Evolutionary conservation across 37 sponge, comb jelly and placozoan species (phyloP).

Genomic region (Halisarca cf. caerulea): DNA sequence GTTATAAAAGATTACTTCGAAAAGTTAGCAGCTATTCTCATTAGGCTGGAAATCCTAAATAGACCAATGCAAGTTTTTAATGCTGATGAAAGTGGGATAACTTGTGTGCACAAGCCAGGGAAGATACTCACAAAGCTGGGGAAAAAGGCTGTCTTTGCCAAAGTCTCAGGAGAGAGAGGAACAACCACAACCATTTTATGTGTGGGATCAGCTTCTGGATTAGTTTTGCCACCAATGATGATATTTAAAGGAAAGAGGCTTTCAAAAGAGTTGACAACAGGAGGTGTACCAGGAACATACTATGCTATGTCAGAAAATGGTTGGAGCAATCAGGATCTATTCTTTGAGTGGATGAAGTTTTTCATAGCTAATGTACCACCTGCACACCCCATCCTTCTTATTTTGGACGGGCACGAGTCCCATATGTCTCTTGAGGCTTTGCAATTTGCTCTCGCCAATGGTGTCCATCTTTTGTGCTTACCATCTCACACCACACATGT

Average conservation of each 20-base stretch:
- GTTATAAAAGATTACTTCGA: conserved; percentile 13
- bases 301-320: conserved; percentile 21
- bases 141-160: conserved; percentile 33
- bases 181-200: conserved; percentile 49
- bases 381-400: no score
- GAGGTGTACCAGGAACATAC: conserved; percentile 33
- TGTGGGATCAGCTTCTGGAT: conserved; percentile 52
- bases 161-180: conserved; percentile 47
- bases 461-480: no score
- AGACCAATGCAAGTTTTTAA: conserved; percentile 52
- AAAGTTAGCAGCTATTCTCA: conserved; percentile 17
- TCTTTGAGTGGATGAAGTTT: conserved; percentile 44
- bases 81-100: no score
- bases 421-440: no score
- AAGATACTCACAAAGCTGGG: conserved; percentile 27
- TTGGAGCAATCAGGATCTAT: conserved; percentile 19
- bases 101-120: conserved; percentile 27
- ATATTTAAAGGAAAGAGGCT: conserved; percentile 41
- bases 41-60: conserved; percentile 24
- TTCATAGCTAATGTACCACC: conserved; percentile 28
- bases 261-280: conserved; percentile 12
- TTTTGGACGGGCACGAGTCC: no score
- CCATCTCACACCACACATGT: no score
- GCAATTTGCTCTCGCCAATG: no score
- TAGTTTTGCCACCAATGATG: conserved; percentile 55